Percentiles rank a stretch among this genome's conserved stretches.
phyloP scores from a whole-genome alignment of 2,797 vertebrate genomes.

The Huso huso region DNA sequence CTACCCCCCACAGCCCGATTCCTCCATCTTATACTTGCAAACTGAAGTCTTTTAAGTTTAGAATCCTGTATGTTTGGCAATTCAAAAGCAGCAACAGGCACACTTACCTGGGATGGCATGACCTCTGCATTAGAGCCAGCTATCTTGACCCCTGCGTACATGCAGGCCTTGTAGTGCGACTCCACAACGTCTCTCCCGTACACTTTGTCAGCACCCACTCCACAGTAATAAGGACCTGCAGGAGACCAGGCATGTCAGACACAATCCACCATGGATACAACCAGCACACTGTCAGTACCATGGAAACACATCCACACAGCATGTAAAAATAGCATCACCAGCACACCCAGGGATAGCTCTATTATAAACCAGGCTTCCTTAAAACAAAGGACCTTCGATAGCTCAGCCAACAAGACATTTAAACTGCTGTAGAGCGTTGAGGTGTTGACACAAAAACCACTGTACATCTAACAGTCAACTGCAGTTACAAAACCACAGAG shows the following conservation, averaged over 20 bases:
- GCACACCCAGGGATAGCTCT: neutral
- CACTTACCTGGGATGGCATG: conserved; percentile 78
- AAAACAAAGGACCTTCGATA: no score
- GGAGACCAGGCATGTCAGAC: conserved; percentile 1
- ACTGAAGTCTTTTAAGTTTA: no score
- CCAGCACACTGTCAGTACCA: neutral
- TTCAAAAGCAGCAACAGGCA: neutral
- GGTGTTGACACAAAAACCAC: no score
- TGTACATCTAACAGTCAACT: no score
- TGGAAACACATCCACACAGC: neutral
- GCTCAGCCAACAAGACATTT: no score
- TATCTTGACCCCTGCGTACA: conserved; percentile 70
- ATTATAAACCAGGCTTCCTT: no score
- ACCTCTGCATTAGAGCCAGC: conserved; percentile 78
- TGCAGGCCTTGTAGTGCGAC: conserved; percentile 78
- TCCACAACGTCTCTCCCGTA: conserved; percentile 75
- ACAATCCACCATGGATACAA: neutral
- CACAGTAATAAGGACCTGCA: conserved; percentile 79
- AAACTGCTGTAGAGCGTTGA: no score
- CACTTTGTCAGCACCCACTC: conserved; percentile 69
- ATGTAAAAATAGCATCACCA: neutral
- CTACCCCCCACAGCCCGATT: no score
- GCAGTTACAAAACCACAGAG: no score
- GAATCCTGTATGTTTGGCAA: no score
- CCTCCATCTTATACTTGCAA: no score